These are phyloP conservation scores for Neuroscelio doddi DNA, from an alignment of 2,888 invertebrate genomes.

Conservation along the genomic window DNA sequence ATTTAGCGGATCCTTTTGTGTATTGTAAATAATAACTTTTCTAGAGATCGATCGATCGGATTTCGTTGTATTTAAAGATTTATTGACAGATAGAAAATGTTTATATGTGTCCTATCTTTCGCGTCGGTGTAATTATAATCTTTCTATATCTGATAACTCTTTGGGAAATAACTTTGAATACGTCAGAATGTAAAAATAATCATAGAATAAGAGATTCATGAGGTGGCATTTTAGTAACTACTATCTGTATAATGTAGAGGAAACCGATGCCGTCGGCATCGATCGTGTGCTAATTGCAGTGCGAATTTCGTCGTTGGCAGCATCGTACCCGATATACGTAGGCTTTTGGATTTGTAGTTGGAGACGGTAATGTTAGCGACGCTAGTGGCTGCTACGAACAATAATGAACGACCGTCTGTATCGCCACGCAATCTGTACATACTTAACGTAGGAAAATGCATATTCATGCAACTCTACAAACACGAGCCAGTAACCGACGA, in stretches of 20 bases:
- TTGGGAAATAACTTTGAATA: too few species aligned
- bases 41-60: too few species aligned
- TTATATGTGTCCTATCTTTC: too few species aligned
- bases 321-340: slow-evolving; percentile 47
- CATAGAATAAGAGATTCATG: slow-evolving; percentile 14
- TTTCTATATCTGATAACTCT: too few species aligned
- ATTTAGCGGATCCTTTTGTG: too few species aligned
- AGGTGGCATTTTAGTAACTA: slow-evolving; percentile 23
- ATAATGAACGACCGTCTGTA: slow-evolving; percentile 71
- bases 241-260: slow-evolving; percentile 38
- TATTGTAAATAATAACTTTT: too few species aligned
- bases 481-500: slow-evolving; percentile 51
- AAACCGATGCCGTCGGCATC: slow-evolving; percentile 54
- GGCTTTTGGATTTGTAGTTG: slow-evolving; percentile 59
- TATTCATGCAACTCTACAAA: slow-evolving; percentile 67
- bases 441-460: slow-evolving; percentile 71
- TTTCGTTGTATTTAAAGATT: too few species aligned
- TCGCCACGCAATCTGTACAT: slow-evolving; percentile 70
- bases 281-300: slow-evolving; percentile 61
- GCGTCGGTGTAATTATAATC: too few species aligned
- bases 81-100: too few species aligned
- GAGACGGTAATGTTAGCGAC: slow-evolving; percentile 51
- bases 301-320: slow-evolving; percentile 56
- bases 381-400: slow-evolving; percentile 66
- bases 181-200: too few species aligned